Evolutionary conservation across 2,888 invertebrate genomes (phyloP).

Genomic region (Deroplatys truncata): DNA sequence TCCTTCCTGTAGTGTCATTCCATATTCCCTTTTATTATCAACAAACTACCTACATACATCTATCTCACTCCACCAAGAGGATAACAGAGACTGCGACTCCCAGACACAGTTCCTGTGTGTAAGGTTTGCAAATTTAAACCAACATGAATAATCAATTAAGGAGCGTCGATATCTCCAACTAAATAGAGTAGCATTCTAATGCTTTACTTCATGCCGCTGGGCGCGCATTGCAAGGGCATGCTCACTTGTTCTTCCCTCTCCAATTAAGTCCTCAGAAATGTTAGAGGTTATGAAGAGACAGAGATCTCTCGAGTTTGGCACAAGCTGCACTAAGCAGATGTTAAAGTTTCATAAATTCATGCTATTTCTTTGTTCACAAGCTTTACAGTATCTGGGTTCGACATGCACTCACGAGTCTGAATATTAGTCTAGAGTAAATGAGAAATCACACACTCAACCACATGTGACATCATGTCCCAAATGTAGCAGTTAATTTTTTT

Average conservation of each 20-base stretch:
- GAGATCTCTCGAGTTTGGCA: background rate
- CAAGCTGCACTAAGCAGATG: background rate
- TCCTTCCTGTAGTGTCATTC: conserved; percentile 11
- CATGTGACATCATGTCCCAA: too few relatives aligned
- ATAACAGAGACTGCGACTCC: background rate
- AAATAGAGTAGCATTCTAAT: background rate
- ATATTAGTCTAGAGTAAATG: too few relatives aligned
- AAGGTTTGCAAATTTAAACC: background rate
- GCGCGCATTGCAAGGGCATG: background rate
- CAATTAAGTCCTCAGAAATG: background rate
- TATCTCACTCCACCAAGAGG: background rate
- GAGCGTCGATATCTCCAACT: background rate
- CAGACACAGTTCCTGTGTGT: background rate
- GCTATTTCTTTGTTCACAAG: background rate
- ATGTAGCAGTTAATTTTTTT: too few relatives aligned
- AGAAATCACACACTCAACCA: too few relatives aligned
- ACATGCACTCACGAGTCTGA: too few relatives aligned
- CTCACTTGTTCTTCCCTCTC: background rate
- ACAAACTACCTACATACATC: background rate
- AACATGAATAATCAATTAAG: background rate
- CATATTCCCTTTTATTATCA: conserved; percentile 15
- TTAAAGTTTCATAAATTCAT: background rate
- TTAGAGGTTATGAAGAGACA: background rate
- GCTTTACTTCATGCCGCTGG: background rate
- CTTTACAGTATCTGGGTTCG: background rate